These are phyloP conservation scores for Triplophysa dalaica DNA, from an alignment of 2,113 vertebrate genomes.

Conservation along the genomic window DNA sequence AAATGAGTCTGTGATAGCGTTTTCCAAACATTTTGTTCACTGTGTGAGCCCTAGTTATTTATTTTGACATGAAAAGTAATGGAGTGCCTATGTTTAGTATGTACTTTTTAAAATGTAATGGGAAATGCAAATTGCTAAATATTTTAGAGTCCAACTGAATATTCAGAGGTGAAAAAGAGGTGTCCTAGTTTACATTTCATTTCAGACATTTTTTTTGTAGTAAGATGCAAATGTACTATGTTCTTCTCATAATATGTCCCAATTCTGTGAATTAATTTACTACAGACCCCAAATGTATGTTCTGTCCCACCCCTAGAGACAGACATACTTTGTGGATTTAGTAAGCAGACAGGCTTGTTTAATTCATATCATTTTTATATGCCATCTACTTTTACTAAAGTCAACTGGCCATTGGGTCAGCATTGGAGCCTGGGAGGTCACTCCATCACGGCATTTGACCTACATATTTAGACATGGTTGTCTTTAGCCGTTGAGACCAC, in stretches of 20 bases:
- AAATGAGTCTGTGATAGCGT: no score
- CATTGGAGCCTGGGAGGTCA: conserved; percentile 41
- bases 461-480: neutral
- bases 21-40: no score
- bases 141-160: no score
- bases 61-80: no score
- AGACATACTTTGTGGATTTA: neutral
- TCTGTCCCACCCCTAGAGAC: neutral
- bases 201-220: no score
- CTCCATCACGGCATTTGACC: conserved; percentile 7
- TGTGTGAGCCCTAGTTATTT: no score
- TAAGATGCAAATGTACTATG: no score
- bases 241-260: neutral
- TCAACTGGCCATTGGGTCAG: neutral
- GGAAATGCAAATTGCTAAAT: no score
- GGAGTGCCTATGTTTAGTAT: no score
- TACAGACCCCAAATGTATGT: neutral
- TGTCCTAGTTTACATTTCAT: no score
- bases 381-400: neutral
- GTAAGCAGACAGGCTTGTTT: neutral
- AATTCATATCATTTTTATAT: neutral
- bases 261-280: neutral
- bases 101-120: no score
- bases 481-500: neutral
- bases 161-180: no score